Percentiles rank a stretch among this genome's conserved stretches.
Conservation (phyloP, 2,113 vertebrate species). For the Dipodomys ordii region DNA sequence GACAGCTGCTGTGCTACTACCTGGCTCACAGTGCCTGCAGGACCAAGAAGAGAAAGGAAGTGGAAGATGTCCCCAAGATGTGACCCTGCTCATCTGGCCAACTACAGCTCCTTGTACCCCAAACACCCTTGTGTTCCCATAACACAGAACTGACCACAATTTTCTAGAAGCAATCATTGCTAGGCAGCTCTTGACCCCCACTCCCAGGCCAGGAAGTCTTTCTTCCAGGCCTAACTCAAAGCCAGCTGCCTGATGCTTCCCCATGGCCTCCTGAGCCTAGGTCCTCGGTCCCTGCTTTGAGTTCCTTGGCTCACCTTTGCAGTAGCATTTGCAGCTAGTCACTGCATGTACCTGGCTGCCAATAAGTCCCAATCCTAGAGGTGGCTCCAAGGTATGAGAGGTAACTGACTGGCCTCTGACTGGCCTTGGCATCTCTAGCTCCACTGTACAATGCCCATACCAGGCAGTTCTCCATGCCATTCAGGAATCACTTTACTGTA, state of each 20-base stretch:
- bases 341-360: neutral
- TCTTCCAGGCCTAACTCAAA: neutral
- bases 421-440: neutral
- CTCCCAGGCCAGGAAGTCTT: neutral
- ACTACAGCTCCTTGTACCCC: neutral
- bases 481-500: constrained; percentile 4
- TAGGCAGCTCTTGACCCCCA: neutral
- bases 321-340: neutral
- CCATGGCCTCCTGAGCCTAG: neutral
- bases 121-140: fast-evolving
- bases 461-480: neutral
- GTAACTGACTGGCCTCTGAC: neutral
- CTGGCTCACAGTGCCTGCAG: neutral
- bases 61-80: neutral
- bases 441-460: neutral
- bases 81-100: neutral
- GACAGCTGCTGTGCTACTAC: neutral
- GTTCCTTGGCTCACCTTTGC: neutral
- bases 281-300: neutral
- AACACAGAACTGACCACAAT: neutral
- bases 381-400: neutral
- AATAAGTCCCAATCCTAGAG: neutral
- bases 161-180: neutral
- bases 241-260: neutral
- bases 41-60: neutral